Evolutionary conservation across 1,140 invertebrate genomes (phyloP), one percentile per base, ranked within the genome.

Genomic region (Scylla paramamosain): DNA sequence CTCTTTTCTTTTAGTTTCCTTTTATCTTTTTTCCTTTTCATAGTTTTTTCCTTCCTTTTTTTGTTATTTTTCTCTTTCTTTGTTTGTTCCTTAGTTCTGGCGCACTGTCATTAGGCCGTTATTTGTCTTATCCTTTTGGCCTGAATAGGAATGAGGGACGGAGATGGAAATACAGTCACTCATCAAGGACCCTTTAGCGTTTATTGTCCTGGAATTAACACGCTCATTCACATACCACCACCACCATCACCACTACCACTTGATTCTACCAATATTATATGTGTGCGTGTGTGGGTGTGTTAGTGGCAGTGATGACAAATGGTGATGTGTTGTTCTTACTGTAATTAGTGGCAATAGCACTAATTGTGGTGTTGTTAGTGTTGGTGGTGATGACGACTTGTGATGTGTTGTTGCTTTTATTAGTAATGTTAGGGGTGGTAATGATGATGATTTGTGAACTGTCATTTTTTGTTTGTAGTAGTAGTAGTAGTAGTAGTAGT

Each of bases 401-500:
- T 86, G 52, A 59, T 59, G 52, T 59, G 52, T 1, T 59, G 10
- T 12, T 59, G 52, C 2, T 16, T 8, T 20, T 59, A 59, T 59
- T 20, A 52, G 89, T 28, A n/a, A 31, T 89, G 45, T n/a, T 59
- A n/a, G 52, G 7, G 29, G 32, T 3, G 28, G 89, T 29, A 52
- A 45, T 91, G 48, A 45, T 91, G 25, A 59, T 91, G n/a, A 86
- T 86, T 16, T 29, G 10, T 1, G 83, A 31, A 86, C 28, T 29
- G 6, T 31, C 12, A 39, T 39, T 39, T 39, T 39, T 39, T 39
- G 39, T 39, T 39, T 16, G 45, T 77, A n/a, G 67, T 77, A 77
- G 67, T n/a, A n/a, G 67, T 77, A 77, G 67, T 77, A 77, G 67
- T 77, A 87, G 84, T 48, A 29, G n/a, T 90, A 90, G 88, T 90